These are phyloP conservation scores for Chanos chanos DNA, from an alignment of 2,797 vertebrate species.

Conservation along the genomic window DNA sequence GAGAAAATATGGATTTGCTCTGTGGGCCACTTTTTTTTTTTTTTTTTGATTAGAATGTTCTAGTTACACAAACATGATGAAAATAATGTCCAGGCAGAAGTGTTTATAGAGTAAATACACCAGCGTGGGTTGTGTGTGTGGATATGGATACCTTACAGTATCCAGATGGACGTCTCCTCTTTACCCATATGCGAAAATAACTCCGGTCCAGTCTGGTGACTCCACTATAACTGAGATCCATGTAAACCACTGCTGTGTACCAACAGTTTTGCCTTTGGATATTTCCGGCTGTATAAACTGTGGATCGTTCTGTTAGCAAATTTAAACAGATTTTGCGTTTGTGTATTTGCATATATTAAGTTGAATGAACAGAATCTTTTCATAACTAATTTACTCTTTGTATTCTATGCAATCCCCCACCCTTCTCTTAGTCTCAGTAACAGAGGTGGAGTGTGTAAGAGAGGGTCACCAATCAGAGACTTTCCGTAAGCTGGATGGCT, in stretches of 20 bases:
- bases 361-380: not conserved
- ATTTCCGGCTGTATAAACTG: too few relatives aligned
- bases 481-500: slow-evolving; percentile 64
- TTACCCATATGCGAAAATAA: too few relatives aligned
- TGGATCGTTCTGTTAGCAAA: not conserved
- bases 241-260: not conserved
- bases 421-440: slow-evolving; percentile 58
- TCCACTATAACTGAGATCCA: too few relatives aligned
- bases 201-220: too few relatives aligned
- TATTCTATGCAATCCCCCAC: not conserved
- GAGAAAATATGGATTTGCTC: too few relatives aligned
- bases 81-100: not conserved
- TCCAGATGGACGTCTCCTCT: too few relatives aligned
- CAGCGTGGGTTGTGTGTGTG: not conserved
- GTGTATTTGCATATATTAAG: slow-evolving; percentile 14
- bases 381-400: not conserved
- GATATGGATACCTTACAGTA: not conserved
- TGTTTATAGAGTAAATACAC: not conserved
- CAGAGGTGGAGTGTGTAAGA: slow-evolving; percentile 71
- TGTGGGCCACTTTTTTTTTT: too few relatives aligned
- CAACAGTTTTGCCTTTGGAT: too few relatives aligned
- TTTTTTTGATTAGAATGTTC: too few relatives aligned
- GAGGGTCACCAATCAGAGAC: slow-evolving; percentile 80
- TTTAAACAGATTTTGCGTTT: not conserved
- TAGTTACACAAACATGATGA: not conserved